Conservation (phyloP, 1,140 invertebrate genomes). For the Eueides isabella region DNA sequence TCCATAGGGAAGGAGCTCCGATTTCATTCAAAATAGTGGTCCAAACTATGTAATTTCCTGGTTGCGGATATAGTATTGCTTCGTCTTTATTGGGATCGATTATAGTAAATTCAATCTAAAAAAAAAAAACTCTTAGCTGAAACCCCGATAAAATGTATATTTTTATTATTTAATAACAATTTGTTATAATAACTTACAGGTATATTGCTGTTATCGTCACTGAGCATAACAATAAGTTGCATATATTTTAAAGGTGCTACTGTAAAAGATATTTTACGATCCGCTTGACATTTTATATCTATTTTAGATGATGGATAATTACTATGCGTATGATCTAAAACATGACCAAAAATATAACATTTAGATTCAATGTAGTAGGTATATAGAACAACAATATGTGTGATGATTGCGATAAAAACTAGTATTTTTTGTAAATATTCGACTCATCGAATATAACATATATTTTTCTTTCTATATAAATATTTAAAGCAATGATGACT, state of each 20-base stretch:
- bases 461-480: too few species aligned
- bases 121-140: too few species aligned
- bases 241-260: conserved; percentile 22
- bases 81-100: conserved; percentile 37
- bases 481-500: too few species aligned
- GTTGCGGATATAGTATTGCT: conserved; percentile 29
- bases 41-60: conserved; percentile 54
- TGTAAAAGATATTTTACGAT: conserved; percentile 34
- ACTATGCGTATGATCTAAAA: conserved; percentile 17
- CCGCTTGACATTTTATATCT: conserved; percentile 41
- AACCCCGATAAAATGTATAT: too few species aligned
- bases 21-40: conserved; percentile 43
- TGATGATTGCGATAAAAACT: too few species aligned
- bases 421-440: too few species aligned
- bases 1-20: conserved; percentile 51
- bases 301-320: background rate
- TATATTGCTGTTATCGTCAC: conserved; percentile 29
- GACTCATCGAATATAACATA: too few species aligned
- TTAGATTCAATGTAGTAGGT: too few species aligned
- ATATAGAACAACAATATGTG: too few species aligned
- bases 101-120: conserved; percentile 55
- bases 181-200: background rate
- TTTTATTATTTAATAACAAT: too few species aligned
- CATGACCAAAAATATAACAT: background rate
- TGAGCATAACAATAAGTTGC: conserved; percentile 41